phyloP scores from a whole-genome alignment of 37 sponge, comb jelly and placozoan species.

The Halisarca cf. caerulea region DNA sequence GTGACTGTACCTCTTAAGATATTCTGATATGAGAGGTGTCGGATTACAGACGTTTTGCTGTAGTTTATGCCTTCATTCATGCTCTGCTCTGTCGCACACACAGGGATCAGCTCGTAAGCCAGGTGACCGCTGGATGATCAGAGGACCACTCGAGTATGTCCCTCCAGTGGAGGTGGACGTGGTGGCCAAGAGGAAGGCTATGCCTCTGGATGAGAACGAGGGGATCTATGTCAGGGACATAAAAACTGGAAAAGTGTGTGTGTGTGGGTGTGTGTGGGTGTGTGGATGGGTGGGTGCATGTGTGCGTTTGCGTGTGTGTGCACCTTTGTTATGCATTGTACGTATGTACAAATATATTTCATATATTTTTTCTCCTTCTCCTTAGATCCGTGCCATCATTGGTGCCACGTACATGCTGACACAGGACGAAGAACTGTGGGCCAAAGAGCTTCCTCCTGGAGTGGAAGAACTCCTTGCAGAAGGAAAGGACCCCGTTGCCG shows the following conservation, averaged over 20 bases:
- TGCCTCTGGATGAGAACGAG: conserved; percentile 98
- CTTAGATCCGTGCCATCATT: conserved; percentile 87
- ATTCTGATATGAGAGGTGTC: no score
- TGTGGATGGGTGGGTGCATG: no score
- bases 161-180: conserved; percentile 97
- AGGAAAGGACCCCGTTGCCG: conserved; percentile 95
- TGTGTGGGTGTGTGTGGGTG: neutral
- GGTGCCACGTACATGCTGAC: conserved; percentile 98
- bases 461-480: conserved; percentile 91
- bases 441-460: conserved; percentile 94
- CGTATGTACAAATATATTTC: neutral
- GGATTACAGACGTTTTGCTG: no score
- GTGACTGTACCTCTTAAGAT: no score
- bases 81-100: no score
- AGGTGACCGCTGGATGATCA: conserved; percentile 99
- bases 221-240: conserved; percentile 98
- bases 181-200: conserved; percentile 92
- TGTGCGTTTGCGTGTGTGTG: no score
- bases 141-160: conserved; percentile 95
- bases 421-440: conserved; percentile 99
- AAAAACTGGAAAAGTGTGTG: conserved; percentile 91
- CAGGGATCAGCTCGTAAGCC: conserved; percentile 75
- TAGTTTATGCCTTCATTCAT: no score
- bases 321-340: neutral
- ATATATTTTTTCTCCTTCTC: neutral